These are phyloP conservation scores for Odontamblyopus rebecca DNA, from an alignment of 2,797 vertebrate genomes.

Conservation along the genomic window DNA sequence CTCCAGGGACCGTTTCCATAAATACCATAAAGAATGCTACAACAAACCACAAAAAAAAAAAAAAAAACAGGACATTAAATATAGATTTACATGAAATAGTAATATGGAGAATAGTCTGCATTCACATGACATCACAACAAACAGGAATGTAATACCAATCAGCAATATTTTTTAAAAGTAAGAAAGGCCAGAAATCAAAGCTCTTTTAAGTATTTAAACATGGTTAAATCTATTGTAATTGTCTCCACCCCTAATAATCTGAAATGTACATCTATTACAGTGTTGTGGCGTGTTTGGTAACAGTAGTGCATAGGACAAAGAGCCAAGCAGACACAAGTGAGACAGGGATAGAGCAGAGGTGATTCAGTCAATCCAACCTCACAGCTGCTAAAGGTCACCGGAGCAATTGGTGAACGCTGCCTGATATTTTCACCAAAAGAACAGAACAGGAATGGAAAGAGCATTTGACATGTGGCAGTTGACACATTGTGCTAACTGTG, in stretches of 20 bases:
- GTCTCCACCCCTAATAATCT: background rate
- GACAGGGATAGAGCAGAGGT: constrained; percentile 30
- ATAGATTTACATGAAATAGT: background rate
- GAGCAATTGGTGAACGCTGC: constrained; percentile 59
- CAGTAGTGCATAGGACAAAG: constrained; percentile 8
- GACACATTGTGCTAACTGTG: constrained; percentile 25
- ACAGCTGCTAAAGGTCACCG: constrained; percentile 73
- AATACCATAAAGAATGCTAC: background rate
- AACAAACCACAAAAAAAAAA: background rate
- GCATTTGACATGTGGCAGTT: constrained; percentile 53
- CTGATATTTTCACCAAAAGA: constrained; percentile 52
- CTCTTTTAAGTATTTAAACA: background rate
- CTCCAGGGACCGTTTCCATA: background rate
- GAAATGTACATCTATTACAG: background rate
- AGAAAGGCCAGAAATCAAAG: background rate
- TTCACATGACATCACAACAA: too few relatives aligned
- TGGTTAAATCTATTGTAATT: background rate
- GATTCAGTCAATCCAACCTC: constrained; percentile 52
- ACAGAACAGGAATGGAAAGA: constrained; percentile 42
- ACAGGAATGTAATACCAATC: too few relatives aligned
- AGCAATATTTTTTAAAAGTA: background rate
- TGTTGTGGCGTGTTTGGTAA: background rate
- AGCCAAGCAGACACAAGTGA: constrained; percentile 20
- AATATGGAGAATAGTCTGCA: background rate
- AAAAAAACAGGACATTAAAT: background rate